These are phyloP conservation scores for Halcyon malimbica DNA, from an alignment of 2,113 vertebrate species.

Conservation along the genomic window DNA sequence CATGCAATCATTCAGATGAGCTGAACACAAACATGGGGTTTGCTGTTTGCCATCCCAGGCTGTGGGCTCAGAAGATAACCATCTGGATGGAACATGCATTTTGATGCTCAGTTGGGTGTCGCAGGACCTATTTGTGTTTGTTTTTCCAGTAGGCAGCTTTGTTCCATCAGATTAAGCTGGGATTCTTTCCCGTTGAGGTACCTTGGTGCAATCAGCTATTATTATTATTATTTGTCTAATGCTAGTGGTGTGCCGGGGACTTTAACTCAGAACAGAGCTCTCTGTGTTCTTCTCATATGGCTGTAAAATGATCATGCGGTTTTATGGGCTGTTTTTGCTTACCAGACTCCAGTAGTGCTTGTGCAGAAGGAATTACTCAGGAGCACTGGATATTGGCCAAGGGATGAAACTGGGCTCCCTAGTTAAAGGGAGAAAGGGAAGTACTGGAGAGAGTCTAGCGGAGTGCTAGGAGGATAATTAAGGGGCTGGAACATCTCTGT, in stretches of 20 bases:
- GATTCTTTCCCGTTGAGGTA: neutral
- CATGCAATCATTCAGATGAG: neutral
- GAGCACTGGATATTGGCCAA: neutral
- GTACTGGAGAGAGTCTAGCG: too few relatives aligned
- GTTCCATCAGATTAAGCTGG: constrained; percentile 17
- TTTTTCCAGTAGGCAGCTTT: neutral
- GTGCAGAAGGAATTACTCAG: neutral
- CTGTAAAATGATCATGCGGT: neutral
- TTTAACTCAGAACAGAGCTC: neutral
- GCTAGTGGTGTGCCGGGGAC: neutral
- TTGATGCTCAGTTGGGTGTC: neutral
- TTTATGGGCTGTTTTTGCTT: neutral
- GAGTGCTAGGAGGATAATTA: too few relatives aligned
- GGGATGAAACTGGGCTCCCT: neutral
- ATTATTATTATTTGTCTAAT: neutral
- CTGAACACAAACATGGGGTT: neutral
- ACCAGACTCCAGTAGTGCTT: neutral
- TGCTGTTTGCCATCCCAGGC: neutral
- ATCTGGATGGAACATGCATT: neutral
- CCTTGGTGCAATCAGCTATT: neutral
- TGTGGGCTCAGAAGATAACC: neutral
- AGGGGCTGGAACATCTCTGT: too few relatives aligned
- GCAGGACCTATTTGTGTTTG: neutral
- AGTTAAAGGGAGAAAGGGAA: too few relatives aligned
- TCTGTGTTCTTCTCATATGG: neutral